phyloP scores from a whole-genome alignment of 2,113 vertebrate genomes.

The Salvelinus sp. region DNA sequence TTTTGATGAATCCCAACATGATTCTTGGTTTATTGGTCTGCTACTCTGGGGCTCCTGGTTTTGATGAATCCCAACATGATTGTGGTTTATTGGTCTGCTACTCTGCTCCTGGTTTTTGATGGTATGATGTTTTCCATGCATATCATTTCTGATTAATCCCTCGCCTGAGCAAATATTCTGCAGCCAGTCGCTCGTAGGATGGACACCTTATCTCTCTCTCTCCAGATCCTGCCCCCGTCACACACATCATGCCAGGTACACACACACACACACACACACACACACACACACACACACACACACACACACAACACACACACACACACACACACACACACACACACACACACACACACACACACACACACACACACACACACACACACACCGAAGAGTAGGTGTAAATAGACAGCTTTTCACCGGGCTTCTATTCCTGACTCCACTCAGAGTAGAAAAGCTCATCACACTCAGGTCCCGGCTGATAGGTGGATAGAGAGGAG shows the following conservation, averaged over 20 bases:
- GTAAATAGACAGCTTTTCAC: neutral
- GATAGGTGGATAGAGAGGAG: neutral
- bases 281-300: neutral
- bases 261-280: neutral
- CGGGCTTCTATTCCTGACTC: neutral
- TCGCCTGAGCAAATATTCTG: conserved; percentile 48
- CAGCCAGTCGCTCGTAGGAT: neutral
- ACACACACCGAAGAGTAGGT: neutral
- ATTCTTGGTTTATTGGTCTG: no score
- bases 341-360: neutral
- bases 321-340: neutral
- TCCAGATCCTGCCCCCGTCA: conserved; percentile 45
- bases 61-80: no score
- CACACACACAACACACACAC: neutral
- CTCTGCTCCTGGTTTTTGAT: neutral
- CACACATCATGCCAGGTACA: neutral
- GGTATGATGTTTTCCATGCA: conserved; percentile 14
- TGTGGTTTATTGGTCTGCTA: no score
- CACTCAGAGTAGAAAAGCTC: neutral
- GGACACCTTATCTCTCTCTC: conserved; percentile 50
- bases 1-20: neutral
- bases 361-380: neutral
- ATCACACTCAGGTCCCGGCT: neutral
- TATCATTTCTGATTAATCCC: conserved; percentile 47
- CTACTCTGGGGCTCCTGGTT: neutral